phyloP scores from a whole-genome alignment of 2,888 invertebrate genomes.

The Mythimna impura region DNA sequence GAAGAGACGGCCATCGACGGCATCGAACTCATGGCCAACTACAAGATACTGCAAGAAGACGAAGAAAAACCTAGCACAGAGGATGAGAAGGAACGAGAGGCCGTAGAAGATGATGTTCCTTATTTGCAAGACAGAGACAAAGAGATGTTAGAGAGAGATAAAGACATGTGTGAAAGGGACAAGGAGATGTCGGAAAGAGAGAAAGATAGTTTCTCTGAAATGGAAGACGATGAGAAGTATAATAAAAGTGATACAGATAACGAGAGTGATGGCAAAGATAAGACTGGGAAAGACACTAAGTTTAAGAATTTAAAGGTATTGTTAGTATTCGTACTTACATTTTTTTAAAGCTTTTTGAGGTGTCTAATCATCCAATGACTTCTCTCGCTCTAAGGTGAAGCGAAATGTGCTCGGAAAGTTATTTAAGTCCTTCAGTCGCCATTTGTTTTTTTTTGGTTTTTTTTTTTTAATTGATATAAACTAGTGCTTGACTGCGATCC shows the following conservation, averaged over 20 bases:
- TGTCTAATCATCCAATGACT: too few relatives aligned
- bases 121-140: slow-evolving; percentile 64
- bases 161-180: slow-evolving; percentile 69
- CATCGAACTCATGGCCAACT: slow-evolving; percentile 87
- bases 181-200: slow-evolving; percentile 78
- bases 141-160: slow-evolving; percentile 69
- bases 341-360: too few relatives aligned
- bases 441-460: too few relatives aligned
- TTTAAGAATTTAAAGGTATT: slow-evolving; percentile 86
- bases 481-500: too few relatives aligned
- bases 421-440: too few relatives aligned
- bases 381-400: too few relatives aligned
- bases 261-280: slow-evolving; percentile 84
- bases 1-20: slow-evolving; percentile 89
- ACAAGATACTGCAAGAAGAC: slow-evolving; percentile 81
- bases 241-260: slow-evolving; percentile 87
- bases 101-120: slow-evolving; percentile 76
- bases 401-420: too few relatives aligned
- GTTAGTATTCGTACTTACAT: background rate
- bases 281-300: slow-evolving; percentile 77
- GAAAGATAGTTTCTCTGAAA: slow-evolving; percentile 87
- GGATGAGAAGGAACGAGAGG: slow-evolving; percentile 85
- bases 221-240: slow-evolving; percentile 88
- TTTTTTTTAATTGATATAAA: too few relatives aligned
- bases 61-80: slow-evolving; percentile 84